phyloP scores from a whole-genome alignment of 2,888 invertebrate species.

The Lasioglossum oenotherae region DNA sequence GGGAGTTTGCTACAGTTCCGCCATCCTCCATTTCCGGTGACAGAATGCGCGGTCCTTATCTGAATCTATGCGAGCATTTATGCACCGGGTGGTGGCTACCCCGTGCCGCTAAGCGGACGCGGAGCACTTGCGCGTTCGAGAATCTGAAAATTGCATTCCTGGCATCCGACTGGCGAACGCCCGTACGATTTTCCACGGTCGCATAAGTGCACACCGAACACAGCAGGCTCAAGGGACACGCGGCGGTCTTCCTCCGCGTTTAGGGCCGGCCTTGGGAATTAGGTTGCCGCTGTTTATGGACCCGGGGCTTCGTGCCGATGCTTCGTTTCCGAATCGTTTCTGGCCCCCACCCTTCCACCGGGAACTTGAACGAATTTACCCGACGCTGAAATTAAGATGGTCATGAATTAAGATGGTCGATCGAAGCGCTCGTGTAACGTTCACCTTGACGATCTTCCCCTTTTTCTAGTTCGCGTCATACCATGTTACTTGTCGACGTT shows the following conservation, averaged over 20 bases:
- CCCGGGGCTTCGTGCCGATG: constrained; percentile 25
- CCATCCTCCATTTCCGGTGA: constrained; percentile 69
- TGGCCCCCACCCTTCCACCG: constrained; percentile 15
- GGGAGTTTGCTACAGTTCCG: constrained; percentile 71
- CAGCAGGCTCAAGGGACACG: constrained; percentile 1
- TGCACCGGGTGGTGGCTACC: constrained; percentile 46
- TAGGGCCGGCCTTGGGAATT: constrained; percentile 57
- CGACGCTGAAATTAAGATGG: constrained; percentile 20
- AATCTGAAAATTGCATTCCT: constrained; percentile 82
- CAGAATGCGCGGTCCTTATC: constrained; percentile 78
- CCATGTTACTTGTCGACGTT: background rate
- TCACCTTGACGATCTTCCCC: background rate
- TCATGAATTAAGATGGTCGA: constrained; percentile 13
- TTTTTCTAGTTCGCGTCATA: background rate
- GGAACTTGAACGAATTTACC: constrained; percentile 56
- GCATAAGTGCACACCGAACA: constrained; percentile 40
- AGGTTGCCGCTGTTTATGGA: constrained; percentile 60
- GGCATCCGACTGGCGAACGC: constrained; percentile 52
- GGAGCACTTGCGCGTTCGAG: constrained; percentile 69
- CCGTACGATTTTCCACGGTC: constrained; percentile 52
- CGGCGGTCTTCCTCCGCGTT: constrained; percentile 22
- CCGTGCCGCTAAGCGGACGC: constrained; percentile 35
- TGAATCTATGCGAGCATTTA: constrained; percentile 79
- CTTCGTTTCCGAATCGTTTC: constrained; percentile 69
- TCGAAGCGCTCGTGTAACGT: background rate